These are phyloP conservation scores for Coelopa pilipes DNA, from an alignment of 2,888 invertebrate species.

Conservation along the genomic window DNA sequence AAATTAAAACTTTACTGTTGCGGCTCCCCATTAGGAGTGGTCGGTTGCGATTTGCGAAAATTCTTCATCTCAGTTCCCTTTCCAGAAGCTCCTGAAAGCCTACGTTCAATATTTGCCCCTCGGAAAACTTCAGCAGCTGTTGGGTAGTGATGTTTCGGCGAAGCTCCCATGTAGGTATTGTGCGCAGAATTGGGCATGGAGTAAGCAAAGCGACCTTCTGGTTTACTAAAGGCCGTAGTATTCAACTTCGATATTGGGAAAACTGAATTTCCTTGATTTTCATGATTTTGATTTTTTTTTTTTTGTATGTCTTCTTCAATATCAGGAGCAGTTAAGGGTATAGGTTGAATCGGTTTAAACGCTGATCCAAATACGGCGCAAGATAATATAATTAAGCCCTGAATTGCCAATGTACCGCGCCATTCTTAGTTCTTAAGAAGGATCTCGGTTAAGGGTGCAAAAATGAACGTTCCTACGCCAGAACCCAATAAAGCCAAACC, in stretches of 20 bases:
- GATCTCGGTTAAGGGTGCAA: conserved; percentile 79
- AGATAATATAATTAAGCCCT: conserved; percentile 79
- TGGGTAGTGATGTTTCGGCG: conserved; percentile 79
- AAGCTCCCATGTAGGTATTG: conserved; percentile 76
- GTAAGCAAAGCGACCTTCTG: conserved; percentile 66
- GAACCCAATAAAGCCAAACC: conserved; percentile 97
- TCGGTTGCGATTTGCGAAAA: conserved; percentile 66
- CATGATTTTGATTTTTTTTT: too few relatives aligned
- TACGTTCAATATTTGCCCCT: conserved; percentile 70
- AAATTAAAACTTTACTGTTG: conserved; percentile 68
- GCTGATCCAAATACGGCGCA: conserved; percentile 83
- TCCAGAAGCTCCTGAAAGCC: conserved; percentile 64
- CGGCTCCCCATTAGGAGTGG: conserved; percentile 64
- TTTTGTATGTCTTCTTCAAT: conserved; percentile 68
- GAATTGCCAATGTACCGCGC: conserved; percentile 79
- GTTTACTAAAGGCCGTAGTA: conserved; percentile 66
- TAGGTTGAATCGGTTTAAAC: conserved; percentile 86
- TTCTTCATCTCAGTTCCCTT: conserved; percentile 63
- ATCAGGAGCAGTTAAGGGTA: conserved; percentile 72
- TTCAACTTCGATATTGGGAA: conserved; percentile 68
- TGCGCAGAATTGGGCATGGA: conserved; percentile 69
- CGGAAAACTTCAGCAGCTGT: conserved; percentile 81
- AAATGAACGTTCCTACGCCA: conserved; percentile 90
- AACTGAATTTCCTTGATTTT: conserved; percentile 55
- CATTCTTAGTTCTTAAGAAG: conserved; percentile 77